These are phyloP conservation scores for Sarcophaga subvicina DNA, from an alignment of 2,888 invertebrate genomes.

Conservation along the genomic window DNA sequence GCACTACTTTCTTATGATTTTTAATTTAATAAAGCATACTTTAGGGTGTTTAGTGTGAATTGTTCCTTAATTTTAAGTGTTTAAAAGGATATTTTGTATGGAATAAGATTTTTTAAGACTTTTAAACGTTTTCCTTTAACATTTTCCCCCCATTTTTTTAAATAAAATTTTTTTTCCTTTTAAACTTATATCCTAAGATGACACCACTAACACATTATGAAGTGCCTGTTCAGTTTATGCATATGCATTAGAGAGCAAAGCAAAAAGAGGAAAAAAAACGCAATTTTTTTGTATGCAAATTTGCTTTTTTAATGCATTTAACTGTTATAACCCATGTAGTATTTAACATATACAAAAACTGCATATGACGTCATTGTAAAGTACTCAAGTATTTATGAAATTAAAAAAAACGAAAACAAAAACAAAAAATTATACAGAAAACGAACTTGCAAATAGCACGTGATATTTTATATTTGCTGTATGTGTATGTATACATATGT, in stretches of 20 bases:
- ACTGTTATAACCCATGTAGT: neutral
- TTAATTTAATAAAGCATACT: neutral
- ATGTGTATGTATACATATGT: neutral
- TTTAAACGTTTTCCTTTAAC: too few relatives aligned
- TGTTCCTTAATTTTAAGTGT: too few relatives aligned
- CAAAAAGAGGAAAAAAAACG: neutral
- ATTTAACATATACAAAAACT: neutral
- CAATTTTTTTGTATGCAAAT: neutral
- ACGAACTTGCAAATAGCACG: slow-evolving; percentile 8
- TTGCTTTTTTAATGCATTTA: neutral
- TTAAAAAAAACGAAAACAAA: slow-evolving; percentile 4
- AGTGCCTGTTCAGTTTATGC: neutral
- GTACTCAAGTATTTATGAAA: slow-evolving; percentile 42
- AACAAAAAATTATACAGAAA: slow-evolving; percentile 9
- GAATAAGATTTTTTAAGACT: too few relatives aligned
- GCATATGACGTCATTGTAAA: slow-evolving; percentile 46
- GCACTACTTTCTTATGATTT: too few relatives aligned
- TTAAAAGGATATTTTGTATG: too few relatives aligned
- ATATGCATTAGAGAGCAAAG: neutral
- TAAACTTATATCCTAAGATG: neutral
- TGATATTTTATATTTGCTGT: slow-evolving; percentile 32
- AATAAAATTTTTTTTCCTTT: neutral
- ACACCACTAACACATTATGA: neutral
- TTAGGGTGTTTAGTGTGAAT: neutral
- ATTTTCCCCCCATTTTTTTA: neutral